A percentile compares a stretch with the other conserved stretches of the same genome.
Conservation (phyloP, 2,113 vertebrate genomes). For the Microtus richardsoni region DNA sequence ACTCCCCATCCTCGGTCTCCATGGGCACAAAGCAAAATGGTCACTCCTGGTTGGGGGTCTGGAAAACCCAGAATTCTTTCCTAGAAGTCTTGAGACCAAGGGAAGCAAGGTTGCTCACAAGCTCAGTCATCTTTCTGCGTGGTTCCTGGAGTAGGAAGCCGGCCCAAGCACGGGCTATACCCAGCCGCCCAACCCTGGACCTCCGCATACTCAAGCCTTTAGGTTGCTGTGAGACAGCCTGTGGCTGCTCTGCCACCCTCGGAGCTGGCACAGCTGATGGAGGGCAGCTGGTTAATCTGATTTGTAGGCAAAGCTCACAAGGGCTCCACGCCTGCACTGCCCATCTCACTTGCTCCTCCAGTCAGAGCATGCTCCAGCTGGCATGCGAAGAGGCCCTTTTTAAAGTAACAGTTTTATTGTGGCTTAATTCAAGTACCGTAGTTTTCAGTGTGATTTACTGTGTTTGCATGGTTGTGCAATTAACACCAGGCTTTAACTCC, state of each 20-base stretch:
- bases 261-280: neutral
- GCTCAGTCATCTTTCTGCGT: neutral
- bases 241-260: neutral
- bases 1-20: neutral
- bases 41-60: neutral
- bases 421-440: conserved; percentile 43
- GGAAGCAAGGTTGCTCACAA: neutral
- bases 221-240: neutral
- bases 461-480: neutral
- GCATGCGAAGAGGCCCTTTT: neutral
- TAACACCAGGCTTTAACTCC: conserved; percentile 11
- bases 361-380: conserved; percentile 47
- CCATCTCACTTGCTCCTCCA: conserved; percentile 5
- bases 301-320: conserved; percentile 34
- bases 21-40: neutral
- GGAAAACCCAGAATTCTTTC: neutral
- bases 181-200: too few species aligned
- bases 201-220: neutral
- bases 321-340: neutral
- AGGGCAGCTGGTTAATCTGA: conserved; percentile 37
- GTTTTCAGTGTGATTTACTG: conserved; percentile 34
- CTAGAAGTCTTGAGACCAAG: neutral
- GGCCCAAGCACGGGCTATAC: neutral
- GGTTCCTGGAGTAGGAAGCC: neutral
- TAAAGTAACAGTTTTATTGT: conserved; percentile 42